phyloP scores from a whole-genome alignment of 2,797 vertebrate species.

The Tragopan temminckii region DNA sequence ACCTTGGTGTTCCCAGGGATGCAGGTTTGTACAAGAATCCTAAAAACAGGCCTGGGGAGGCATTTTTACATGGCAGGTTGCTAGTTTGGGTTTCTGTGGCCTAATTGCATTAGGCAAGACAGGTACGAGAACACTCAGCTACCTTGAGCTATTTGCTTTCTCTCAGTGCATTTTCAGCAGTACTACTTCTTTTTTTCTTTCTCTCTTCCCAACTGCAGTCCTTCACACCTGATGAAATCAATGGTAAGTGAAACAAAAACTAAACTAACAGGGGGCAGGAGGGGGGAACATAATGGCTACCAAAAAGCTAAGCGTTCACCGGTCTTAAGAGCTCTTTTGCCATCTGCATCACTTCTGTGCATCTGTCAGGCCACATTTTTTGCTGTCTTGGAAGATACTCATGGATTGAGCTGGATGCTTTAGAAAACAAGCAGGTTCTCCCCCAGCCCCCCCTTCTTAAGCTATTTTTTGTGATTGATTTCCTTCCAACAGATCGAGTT shows the following conservation, averaged over 20 bases:
- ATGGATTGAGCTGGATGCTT: conserved; percentile 75
- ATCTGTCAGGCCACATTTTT: conserved; percentile 58
- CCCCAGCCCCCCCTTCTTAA: conserved; percentile 72
- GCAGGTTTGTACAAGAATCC: conserved; percentile 29
- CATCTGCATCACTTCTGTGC: conserved; percentile 67
- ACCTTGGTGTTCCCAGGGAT: not conserved
- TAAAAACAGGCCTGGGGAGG: not conserved
- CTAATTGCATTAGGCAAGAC: not conserved
- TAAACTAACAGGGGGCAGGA: conserved; percentile 5
- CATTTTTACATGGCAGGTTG: not conserved
- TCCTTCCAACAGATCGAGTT: conserved; percentile 87
- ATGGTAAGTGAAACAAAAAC: conserved; percentile 89
- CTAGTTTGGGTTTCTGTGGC: not conserved
- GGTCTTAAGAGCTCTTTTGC: conserved; percentile 51
- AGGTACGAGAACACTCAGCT: not conserved
- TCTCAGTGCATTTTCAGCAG: conserved; percentile 83
- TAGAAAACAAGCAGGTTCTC: conserved; percentile 61
- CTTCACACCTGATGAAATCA: conserved; percentile 94
- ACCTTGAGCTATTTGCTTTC: conserved; percentile 31
- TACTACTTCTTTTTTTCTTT: conserved; percentile 75
- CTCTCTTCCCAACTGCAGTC: conserved; percentile 81
- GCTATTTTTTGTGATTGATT: conserved; percentile 83
- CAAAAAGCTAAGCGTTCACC: conserved; percentile 7
- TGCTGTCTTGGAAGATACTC: conserved; percentile 77
- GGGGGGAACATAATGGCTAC: not conserved